Percentiles rank a stretch among this genome's conserved stretches.
Conservation (phyloP, 30 jellyfish, hydroid and myxozoan species). For the Clytia hemisphaerica region DNA sequence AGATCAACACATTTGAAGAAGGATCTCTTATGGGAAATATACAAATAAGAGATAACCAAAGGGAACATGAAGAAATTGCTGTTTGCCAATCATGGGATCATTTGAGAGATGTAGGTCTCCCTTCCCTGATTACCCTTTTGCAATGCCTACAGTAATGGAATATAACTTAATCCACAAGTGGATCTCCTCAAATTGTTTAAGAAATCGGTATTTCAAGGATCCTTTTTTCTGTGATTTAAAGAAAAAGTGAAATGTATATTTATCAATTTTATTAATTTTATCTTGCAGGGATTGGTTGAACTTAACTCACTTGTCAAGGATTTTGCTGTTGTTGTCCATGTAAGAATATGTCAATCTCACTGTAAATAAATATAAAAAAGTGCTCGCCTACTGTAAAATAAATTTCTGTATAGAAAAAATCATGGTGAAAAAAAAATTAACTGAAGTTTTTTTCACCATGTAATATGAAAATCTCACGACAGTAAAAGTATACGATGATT, state of each 20-base stretch:
- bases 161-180: not conserved
- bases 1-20: not conserved
- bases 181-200: not conserved
- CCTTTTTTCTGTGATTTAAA: no score
- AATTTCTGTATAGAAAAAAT: no score
- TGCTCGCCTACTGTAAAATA: no score
- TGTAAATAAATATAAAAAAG: no score
- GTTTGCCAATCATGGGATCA: conserved; percentile 34
- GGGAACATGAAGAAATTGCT: not conserved
- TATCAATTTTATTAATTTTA: not conserved
- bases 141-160: not conserved
- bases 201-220: not conserved
- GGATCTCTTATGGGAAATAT: not conserved
- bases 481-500: no score
- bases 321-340: conserved; percentile 76
- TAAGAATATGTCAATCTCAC: conserved; percentile 32
- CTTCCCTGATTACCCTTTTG: no score
- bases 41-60: not conserved
- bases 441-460: no score
- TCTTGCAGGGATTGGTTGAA: conserved; percentile 63
- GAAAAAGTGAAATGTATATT: no score
- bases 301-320: conserved; percentile 62
- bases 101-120: not conserved
- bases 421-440: no score
- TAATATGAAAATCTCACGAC: no score